Evolutionary conservation across 1,140 invertebrate genomes (phyloP).

Genomic region (Tenebrio molitor): DNA sequence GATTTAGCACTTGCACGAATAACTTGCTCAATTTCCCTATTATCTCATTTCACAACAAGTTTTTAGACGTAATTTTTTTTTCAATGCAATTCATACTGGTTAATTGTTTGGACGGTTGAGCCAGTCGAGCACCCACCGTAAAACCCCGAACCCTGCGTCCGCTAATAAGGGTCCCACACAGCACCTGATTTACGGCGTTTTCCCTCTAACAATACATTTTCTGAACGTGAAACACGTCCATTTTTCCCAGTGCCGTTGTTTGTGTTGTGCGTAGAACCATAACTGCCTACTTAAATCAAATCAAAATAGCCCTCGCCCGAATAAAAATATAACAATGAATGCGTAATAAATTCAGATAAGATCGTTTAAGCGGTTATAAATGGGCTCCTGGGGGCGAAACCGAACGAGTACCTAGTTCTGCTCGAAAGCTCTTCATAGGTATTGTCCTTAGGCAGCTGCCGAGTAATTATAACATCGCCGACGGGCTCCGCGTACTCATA

Average conservation of each 20-base stretch:
- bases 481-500: constrained; percentile 36
- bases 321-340: constrained; percentile 50
- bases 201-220: constrained; percentile 29
- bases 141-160: too few relatives aligned
- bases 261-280: constrained; percentile 23
- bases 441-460: constrained; percentile 54
- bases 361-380: constrained; percentile 52
- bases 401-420: constrained; percentile 48
- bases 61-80: too few relatives aligned
- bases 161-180: constrained; percentile 38
- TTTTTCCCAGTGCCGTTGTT: constrained; percentile 13
- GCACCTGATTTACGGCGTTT: constrained; percentile 28
- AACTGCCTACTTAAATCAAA: constrained; percentile 47
- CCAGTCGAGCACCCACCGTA: too few relatives aligned
- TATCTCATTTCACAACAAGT: too few relatives aligned
- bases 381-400: constrained; percentile 49
- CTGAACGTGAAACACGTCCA: constrained; percentile 1
- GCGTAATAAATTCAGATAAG: constrained; percentile 53
- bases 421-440: constrained; percentile 51
- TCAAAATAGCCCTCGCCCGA: constrained; percentile 33
- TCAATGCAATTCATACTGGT: too few relatives aligned
- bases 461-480: constrained; percentile 56
- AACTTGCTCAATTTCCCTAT: too few relatives aligned
- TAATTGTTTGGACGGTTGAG: too few relatives aligned
- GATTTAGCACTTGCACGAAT: too few relatives aligned